A percentile compares a stretch with the other conserved stretches of the same genome.
Conservation (phyloP, 2,797 vertebrate species). For the Neopelma chrysocephalum region DNA sequence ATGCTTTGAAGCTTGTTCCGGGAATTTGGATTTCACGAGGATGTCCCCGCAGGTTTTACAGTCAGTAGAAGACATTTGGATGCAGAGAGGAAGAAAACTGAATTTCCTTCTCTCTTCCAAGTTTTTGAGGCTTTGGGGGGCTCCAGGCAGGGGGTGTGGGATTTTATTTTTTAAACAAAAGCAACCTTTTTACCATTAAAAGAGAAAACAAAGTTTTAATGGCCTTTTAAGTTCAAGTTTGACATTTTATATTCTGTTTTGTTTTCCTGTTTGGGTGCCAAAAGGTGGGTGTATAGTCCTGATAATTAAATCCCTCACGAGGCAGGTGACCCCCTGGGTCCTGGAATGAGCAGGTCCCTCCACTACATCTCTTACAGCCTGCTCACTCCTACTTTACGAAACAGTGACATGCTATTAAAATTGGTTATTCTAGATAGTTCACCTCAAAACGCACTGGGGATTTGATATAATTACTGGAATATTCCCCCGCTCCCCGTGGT, state of each 20-base stretch:
- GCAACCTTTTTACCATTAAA: not conserved
- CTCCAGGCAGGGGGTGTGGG: rapidly evolving
- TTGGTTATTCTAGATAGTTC: slow-evolving; percentile 37
- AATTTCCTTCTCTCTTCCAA: slow-evolving; percentile 33
- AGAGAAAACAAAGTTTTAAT: not conserved
- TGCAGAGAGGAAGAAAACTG: slow-evolving; percentile 4
- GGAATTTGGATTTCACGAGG: slow-evolving; percentile 46
- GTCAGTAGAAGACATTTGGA: slow-evolving; percentile 16
- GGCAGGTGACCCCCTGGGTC: not conserved
- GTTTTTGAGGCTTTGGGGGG: not conserved
- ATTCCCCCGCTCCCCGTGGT: not conserved
- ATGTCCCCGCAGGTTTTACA: slow-evolving; percentile 38
- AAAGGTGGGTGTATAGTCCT: not conserved
- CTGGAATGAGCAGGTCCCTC: not conserved
- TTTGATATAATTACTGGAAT: slow-evolving; percentile 32
- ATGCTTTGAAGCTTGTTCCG: slow-evolving; percentile 41
- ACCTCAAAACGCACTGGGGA: slow-evolving; percentile 21
- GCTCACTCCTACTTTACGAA: not conserved
- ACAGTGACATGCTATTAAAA: slow-evolving; percentile 16
- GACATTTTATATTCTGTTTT: not conserved
- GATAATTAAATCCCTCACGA: not conserved
- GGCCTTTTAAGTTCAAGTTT: not conserved
- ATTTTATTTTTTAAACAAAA: not conserved
- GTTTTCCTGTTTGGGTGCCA: not conserved
- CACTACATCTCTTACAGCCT: not conserved